These are phyloP conservation scores for Eurosta solidaginis DNA, from an alignment of 1,140 invertebrate species.

Conservation along the genomic window DNA sequence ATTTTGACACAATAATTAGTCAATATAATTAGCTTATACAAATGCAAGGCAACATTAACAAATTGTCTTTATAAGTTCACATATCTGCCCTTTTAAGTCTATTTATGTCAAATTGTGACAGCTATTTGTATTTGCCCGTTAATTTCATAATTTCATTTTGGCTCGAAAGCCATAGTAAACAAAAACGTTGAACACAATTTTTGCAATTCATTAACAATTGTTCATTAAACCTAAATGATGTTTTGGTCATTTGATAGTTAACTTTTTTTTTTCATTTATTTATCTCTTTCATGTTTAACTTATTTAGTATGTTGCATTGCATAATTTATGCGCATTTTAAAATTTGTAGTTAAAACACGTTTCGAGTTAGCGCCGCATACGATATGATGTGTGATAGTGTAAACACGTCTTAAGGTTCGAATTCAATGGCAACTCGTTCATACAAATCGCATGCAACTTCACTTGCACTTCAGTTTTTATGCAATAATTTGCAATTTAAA, in stretches of 20 bases:
- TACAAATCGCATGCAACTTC: neutral
- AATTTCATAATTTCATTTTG: slow-evolving; percentile 6
- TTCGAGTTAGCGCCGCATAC: neutral
- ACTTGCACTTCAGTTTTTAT: neutral
- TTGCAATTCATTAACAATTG: neutral
- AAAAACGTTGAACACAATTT: neutral
- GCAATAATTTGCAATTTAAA: neutral
- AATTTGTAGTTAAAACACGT: neutral
- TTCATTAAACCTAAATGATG: slow-evolving; percentile 1
- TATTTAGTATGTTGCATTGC: neutral
- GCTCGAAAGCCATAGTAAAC: neutral
- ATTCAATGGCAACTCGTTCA: neutral
- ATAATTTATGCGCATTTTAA: neutral
- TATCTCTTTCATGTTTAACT: neutral
- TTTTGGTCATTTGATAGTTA: neutral
- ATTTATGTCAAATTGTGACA: neutral
- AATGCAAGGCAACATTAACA: too few relatives aligned
- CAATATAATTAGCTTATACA: too few relatives aligned
- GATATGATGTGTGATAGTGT: too few relatives aligned
- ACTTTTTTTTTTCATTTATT: slow-evolving; percentile 1
- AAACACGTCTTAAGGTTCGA: too few relatives aligned
- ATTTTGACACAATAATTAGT: too few relatives aligned
- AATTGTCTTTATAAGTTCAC: neutral
- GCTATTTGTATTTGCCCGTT: neutral
- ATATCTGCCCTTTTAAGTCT: neutral